Conservation (phyloP, 37 sponge, comb jelly and placozoan genomes). For the Geodia barretti region DNA sequence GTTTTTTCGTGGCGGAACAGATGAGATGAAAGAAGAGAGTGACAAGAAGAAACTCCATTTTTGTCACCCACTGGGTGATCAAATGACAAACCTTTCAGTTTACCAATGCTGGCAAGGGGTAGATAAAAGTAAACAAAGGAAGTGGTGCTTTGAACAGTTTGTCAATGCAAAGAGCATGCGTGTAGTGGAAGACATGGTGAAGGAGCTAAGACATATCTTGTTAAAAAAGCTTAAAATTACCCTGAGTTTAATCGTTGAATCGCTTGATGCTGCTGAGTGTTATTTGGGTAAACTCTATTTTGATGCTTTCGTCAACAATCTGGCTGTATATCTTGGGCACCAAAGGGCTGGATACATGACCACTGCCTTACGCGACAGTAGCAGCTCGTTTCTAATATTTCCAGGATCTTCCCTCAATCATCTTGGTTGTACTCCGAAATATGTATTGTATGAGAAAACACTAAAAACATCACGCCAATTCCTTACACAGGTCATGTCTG, state of each 20-base stretch:
- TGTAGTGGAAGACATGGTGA: conserved; percentile 55
- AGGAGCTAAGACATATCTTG: conserved; percentile 43
- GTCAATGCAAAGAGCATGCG: conserved; percentile 77
- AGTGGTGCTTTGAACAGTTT: conserved; percentile 73
- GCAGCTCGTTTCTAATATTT: conserved; percentile 26
- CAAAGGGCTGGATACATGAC: conserved; percentile 57
- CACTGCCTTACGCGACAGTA: conserved; percentile 11
- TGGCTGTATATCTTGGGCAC: conserved; percentile 58
- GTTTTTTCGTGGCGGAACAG: conserved; percentile 63
- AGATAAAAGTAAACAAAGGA: conserved; percentile 29
- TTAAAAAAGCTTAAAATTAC: background rate
- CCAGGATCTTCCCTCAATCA: conserved; percentile 52
- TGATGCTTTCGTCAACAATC: conserved; percentile 40
- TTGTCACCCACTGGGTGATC: conserved; percentile 56
- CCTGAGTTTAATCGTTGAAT: background rate
- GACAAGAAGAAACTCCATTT: conserved; percentile 61
- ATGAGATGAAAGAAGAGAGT: conserved; percentile 61
- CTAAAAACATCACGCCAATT: conserved; percentile 69
- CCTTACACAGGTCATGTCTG: conserved; percentile 57
- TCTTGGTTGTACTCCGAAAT: conserved; percentile 35
- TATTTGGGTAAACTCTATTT: conserved; percentile 48
- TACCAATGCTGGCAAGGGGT: conserved; percentile 42
- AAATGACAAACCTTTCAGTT: conserved; percentile 49
- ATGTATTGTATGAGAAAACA: conserved; percentile 64
- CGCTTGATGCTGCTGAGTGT: conserved; percentile 25